Conservation (phyloP, 2,113 vertebrate species). For the Cichladusa arquata region DNA sequence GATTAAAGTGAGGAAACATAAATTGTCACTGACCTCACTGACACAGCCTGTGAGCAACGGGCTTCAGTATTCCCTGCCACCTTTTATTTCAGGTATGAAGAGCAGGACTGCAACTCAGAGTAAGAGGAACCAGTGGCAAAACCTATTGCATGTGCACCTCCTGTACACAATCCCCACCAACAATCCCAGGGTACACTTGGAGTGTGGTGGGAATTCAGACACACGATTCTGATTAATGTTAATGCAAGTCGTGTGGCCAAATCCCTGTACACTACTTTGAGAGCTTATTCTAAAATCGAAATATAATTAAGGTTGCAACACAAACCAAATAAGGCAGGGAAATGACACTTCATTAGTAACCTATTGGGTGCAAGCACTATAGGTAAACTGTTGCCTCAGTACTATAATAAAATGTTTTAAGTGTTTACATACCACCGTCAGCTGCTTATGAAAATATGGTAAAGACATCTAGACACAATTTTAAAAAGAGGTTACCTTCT, state of each 20-base stretch:
- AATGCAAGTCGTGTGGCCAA: constrained; percentile 51
- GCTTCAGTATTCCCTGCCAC: neutral
- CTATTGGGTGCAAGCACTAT: neutral
- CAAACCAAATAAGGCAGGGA: constrained; percentile 46
- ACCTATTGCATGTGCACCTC: neutral
- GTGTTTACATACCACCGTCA: constrained; percentile 41
- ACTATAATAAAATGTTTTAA: constrained; percentile 20
- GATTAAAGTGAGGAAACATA: neutral
- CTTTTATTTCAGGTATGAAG: constrained; percentile 13
- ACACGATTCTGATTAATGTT: constrained; percentile 55
- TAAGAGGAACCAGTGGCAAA: neutral
- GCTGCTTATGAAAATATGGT: neutral
- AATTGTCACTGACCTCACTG: neutral
- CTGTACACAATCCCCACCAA: neutral
- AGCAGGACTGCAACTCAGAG: accelerated
- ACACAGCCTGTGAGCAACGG: neutral
- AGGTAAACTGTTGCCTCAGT: constrained; percentile 16
- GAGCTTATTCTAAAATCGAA: constrained; percentile 43
- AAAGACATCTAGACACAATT: neutral
- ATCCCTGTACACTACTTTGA: constrained; percentile 40
- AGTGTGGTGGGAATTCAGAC: constrained; percentile 28
- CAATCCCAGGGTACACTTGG: neutral
- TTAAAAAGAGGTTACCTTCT: neutral
- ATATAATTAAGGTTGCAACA: constrained; percentile 53
- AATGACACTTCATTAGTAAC: constrained; percentile 62